Evolutionary conservation across 1,140 invertebrate species (phyloP), one percentile per base, ranked within the genome.

Genomic region (Babylonia areolata): DNA sequence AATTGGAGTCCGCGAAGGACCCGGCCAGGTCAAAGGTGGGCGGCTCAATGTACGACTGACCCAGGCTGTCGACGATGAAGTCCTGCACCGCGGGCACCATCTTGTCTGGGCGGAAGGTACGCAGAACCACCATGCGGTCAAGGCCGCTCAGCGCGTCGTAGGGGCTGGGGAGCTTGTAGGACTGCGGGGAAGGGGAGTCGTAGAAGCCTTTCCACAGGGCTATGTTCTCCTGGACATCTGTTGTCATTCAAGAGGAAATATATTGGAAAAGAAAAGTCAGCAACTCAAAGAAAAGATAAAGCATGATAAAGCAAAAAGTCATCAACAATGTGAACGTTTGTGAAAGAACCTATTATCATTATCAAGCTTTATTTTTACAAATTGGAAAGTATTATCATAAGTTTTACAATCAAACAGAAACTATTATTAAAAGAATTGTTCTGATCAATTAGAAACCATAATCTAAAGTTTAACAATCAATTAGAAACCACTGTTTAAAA

Each of bases 171-270:
- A 90, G 89, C 78, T 90, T 91, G 85, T 92, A 85, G 2, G 87
- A 86, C 23, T 94, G 91, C 11, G 94, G 94, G 1, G 86, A 85
- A n/a, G 93, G 64, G 0, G 93, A 94, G 86, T 95, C 94, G 90
- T 95, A 95, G 82, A 95, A 88, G 54, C 90, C 87, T 90, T 95
- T 95, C 95, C 95, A 95, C n/a, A 86, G 54, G n/a, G 75, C 84
- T 33, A 91, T 71, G 83, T 95, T 91, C 15, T 93, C 91, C 85
- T 88, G 79, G 17, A 95, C 88, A 93, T 93, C 93, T 94, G 90
- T 17, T 12, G 46, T 12, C 46, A 51, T 9, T 54, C 88, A 87
- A 28, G 81, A 71, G 5, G 31, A 84, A 46, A 84, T n/a, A n/a
- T n/a, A n/a, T n/a, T n/a, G n/a, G n/a, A n/a, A n/a, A n/a, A n/a